These are phyloP conservation scores for Corynorhinus townsendii DNA, from an alignment of 2,113 vertebrate genomes.

Conservation along the genomic window DNA sequence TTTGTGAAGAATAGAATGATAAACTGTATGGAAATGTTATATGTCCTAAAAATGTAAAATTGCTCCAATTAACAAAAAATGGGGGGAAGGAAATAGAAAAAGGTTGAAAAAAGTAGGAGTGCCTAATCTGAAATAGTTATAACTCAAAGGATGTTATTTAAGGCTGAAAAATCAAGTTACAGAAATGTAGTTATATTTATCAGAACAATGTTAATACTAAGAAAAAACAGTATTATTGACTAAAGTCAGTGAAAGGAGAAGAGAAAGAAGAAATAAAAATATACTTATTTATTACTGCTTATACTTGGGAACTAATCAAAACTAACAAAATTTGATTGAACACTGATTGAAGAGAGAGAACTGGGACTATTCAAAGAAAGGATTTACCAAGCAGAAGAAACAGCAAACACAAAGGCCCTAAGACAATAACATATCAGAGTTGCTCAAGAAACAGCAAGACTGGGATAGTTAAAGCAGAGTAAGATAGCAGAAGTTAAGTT, in stretches of 20 bases:
- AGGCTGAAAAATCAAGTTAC: constrained; percentile 16
- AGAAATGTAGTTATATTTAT: constrained; percentile 18
- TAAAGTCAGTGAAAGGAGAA: constrained; percentile 5
- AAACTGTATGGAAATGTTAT: constrained; percentile 35
- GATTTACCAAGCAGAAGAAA: background rate
- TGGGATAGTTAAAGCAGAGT: background rate
- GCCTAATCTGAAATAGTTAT: background rate
- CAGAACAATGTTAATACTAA: constrained; percentile 13
- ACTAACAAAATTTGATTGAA: constrained; percentile 12
- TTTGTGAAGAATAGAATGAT: constrained; percentile 21
- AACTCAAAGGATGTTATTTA: background rate
- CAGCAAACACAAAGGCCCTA: background rate
- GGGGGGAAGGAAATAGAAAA: background rate
- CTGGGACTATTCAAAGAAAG: background rate
- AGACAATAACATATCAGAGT: background rate
- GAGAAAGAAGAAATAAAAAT: background rate
- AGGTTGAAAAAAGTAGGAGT: background rate
- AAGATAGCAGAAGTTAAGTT: background rate
- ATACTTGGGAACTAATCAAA: constrained; percentile 1
- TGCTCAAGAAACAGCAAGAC: background rate
- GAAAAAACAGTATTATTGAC: constrained; percentile 21
- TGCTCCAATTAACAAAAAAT: background rate
- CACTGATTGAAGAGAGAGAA: background rate
- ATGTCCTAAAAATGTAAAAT: constrained; percentile 13
- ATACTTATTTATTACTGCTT: background rate